These are phyloP conservation scores for Microcebus tavaratra DNA, from an alignment of 2,113 vertebrate genomes.

Conservation along the genomic window DNA sequence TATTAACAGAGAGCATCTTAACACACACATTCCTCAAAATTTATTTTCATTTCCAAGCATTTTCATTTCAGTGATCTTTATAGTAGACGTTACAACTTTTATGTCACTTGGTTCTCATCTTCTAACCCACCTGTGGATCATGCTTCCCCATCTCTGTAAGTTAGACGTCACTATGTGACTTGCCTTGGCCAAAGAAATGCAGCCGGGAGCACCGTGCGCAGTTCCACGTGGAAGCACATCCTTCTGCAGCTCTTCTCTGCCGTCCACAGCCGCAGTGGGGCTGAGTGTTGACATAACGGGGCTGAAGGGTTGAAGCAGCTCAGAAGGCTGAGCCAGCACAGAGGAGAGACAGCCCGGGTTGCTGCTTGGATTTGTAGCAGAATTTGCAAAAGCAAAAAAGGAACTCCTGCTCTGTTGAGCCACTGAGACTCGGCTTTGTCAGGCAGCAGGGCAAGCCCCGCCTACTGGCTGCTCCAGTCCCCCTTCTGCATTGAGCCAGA, in stretches of 20 bases:
- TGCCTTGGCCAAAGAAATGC: neutral
- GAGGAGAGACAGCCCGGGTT: neutral
- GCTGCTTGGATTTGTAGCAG: too few species aligned
- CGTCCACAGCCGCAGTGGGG: too few species aligned
- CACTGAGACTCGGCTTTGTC: neutral
- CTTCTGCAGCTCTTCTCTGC: neutral
- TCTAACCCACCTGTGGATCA: fast-evolving
- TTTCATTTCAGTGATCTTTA: neutral
- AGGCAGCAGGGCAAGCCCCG: fast-evolving
- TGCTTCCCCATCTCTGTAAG: neutral
- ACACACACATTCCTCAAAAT: neutral
- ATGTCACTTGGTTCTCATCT: neutral
- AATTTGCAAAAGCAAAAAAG: neutral
- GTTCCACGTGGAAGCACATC: neutral
- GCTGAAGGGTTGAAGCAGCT: neutral
- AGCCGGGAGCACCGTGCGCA: neutral
- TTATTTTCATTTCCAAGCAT: neutral
- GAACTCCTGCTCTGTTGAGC: fast-evolving
- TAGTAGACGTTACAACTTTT: neutral
- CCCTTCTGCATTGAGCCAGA: neutral
- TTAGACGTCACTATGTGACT: fast-evolving
- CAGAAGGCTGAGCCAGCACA: neutral
- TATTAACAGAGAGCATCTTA: neutral
- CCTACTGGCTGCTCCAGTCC: fast-evolving
- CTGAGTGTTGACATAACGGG: neutral